Percentiles rank a stretch among this genome's conserved stretches.
phyloP scores from a whole-genome alignment of 1,140 invertebrate genomes.

The Scaptomyza pallida region DNA sequence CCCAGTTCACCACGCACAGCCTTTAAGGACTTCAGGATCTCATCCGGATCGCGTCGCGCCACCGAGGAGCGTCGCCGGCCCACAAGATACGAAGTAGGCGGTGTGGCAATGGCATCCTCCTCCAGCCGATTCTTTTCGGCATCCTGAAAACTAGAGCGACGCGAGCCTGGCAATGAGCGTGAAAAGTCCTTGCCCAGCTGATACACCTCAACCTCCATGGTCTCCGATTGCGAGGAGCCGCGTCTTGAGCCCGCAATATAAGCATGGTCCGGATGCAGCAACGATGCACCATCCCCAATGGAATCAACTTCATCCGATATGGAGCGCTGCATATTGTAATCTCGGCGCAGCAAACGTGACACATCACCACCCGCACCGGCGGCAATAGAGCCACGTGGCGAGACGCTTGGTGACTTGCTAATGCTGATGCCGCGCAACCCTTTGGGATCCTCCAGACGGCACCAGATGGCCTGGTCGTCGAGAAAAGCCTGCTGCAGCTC shows the following conservation, averaged over 20 bases:
- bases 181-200: slow-evolving; percentile 93
- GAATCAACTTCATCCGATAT: slow-evolving; percentile 90
- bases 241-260: slow-evolving; percentile 90
- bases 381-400: slow-evolving; percentile 91
- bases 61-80: slow-evolving; percentile 91
- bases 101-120: slow-evolving; percentile 85
- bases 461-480: slow-evolving; percentile 94
- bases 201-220: slow-evolving; percentile 92
- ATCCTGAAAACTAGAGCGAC: slow-evolving; percentile 92
- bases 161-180: slow-evolving; percentile 91
- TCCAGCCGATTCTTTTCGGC: slow-evolving; percentile 85
- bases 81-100: slow-evolving; percentile 86
- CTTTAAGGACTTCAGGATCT: slow-evolving; percentile 91
- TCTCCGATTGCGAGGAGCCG: slow-evolving; percentile 93
- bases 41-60: slow-evolving; percentile 91
- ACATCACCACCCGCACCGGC: slow-evolving; percentile 85
- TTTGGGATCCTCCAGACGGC: slow-evolving; percentile 91
- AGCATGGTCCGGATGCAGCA: slow-evolving; percentile 93
- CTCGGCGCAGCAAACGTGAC: slow-evolving; percentile 86
- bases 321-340: slow-evolving; percentile 88
- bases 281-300: slow-evolving; percentile 88
- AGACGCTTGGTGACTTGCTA: slow-evolving; percentile 89
- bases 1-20: slow-evolving; percentile 91
- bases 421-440: slow-evolving; percentile 86
- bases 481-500: slow-evolving; percentile 91